These are phyloP conservation scores for Capreolus pygargus DNA, from an alignment of 2,113 vertebrate species.

Conservation along the genomic window DNA sequence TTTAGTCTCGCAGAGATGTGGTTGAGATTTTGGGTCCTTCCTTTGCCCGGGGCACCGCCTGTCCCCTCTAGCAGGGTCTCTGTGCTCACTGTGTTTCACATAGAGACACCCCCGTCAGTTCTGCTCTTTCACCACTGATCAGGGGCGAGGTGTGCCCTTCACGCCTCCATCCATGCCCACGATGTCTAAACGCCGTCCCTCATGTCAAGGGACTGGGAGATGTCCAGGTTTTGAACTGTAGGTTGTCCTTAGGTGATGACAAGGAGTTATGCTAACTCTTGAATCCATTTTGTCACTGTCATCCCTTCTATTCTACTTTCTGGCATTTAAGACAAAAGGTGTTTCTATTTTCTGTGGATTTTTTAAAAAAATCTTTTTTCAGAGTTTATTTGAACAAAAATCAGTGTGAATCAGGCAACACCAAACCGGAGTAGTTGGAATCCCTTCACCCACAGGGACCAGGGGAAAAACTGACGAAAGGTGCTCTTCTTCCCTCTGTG, in stretches of 20 bases:
- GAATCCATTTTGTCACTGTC: not conserved
- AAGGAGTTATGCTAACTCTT: not conserved
- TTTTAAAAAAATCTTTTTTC: not conserved
- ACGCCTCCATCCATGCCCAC: not conserved
- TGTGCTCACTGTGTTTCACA: not conserved
- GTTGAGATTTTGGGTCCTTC: not conserved
- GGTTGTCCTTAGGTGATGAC: not conserved
- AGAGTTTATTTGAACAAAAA: not conserved
- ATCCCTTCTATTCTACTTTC: not conserved
- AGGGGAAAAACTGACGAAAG: not conserved
- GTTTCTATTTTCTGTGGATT: not conserved
- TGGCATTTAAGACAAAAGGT: not conserved
- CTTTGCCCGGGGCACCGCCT: not conserved
- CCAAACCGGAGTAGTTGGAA: not conserved
- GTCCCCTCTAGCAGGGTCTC: not conserved
- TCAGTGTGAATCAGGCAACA: not conserved
- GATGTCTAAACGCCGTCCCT: rapidly evolving
- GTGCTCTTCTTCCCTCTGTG: not conserved
- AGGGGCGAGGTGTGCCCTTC: not conserved
- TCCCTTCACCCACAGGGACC: no score
- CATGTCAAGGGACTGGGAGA: not conserved
- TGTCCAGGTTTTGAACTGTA: not conserved
- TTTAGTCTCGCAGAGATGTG: not conserved
- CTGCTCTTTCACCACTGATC: not conserved
- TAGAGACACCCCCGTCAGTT: rapidly evolving